Evolutionary conservation across 2,797 vertebrate genomes (phyloP).

Genomic region (Taeniopygia guttata): DNA sequence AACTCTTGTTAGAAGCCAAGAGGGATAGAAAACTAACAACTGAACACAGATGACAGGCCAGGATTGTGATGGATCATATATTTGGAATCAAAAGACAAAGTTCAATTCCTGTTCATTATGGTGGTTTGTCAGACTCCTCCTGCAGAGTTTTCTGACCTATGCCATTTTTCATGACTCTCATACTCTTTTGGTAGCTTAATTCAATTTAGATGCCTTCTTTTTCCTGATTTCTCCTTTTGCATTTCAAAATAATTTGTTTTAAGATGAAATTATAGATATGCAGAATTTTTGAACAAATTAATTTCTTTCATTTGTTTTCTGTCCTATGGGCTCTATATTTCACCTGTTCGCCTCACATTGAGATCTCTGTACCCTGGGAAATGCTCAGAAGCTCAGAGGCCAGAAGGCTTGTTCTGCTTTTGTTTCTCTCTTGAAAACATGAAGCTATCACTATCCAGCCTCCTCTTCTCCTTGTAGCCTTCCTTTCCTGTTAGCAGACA

Average conservation of each 20-base stretch:
- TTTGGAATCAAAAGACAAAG: neutral
- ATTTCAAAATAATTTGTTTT: neutral
- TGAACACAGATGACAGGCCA: neutral
- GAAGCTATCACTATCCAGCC: neutral
- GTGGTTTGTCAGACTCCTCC: neutral
- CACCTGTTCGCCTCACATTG: neutral
- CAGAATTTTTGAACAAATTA: neutral
- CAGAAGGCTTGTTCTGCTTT: neutral
- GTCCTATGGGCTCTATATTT: neutral
- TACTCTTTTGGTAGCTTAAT: neutral
- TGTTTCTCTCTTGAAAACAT: neutral
- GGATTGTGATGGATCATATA: neutral
- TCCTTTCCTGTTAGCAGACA: neutral
- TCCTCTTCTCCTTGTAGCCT: neutral
- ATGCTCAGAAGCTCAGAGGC: neutral
- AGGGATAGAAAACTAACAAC: neutral
- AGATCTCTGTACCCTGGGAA: neutral
- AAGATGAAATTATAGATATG: neutral
- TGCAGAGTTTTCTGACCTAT: neutral
- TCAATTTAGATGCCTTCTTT: neutral
- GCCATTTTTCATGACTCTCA: neutral
- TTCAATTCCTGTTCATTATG: neutral
- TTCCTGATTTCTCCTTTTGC: neutral
- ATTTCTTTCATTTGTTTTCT: neutral
- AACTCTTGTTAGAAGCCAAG: neutral